Evolutionary conservation across 1,140 invertebrate species (phyloP), one percentile per base, ranked within the genome.

Genomic region (Catajapyx aquilonaris): DNA sequence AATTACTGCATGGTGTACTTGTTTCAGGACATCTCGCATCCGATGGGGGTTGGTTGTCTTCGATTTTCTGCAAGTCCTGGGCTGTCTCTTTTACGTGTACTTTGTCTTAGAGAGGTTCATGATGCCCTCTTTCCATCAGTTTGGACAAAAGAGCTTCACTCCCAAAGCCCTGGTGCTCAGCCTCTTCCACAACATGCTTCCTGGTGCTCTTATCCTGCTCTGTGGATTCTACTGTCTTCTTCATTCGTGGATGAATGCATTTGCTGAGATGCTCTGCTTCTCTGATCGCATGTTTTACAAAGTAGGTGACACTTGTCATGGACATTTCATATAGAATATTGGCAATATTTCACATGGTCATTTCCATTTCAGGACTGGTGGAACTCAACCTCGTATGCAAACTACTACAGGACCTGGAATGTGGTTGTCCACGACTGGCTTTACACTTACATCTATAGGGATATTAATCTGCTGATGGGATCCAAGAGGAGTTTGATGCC

Each of bases 341-440:
- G n/a, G n/a, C n/a, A n/a, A n/a, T n/a, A n/a, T n/a, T 41, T 36
- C 17, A 23, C 13, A 40, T 13, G 2, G 4, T 18, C 17, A 31
- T 33, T 47, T 44, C 30, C 44, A 34, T 57, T 59, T 11, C 50
- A 87, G 73, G 86, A 93, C 48, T 96, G 90, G 91, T 96, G 91
- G 91, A 91, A 83, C 33, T 73, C 73, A 4, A 73, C 71, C 2
- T 72, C 71, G 1, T 93, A 78, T 52, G 68, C 69, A 0, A 64
- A 60, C 4, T 97, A 78, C 51, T 95, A 88, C 52, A 67, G 86
- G 13, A 81, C 76, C 5, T 96, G 91, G 90, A 96, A 96, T 53
- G 66, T 83, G 10, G 73, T 94, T 0, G 87, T 96, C 0, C 78
- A 93, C 51, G 84, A 91, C 43, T 97, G 87, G 87, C 61, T 96